Evolutionary conservation across 2,113 vertebrate genomes (phyloP).

Genomic region (Leptobrachium leishanense): DNA sequence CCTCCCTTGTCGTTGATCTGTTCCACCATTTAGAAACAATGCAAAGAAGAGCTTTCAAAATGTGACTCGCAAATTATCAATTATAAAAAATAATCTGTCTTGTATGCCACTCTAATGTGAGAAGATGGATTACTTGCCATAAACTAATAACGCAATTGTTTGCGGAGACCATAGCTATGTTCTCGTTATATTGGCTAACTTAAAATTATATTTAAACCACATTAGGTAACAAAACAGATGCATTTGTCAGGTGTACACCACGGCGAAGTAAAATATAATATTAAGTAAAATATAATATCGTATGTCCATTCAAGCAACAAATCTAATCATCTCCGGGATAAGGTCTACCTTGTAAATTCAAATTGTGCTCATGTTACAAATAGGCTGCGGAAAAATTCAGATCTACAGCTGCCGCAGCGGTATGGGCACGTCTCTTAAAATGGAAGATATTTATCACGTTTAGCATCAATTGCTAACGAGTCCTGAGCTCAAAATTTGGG

Average conservation of each 20-base stretch:
- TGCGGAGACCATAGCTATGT: conserved; percentile 65
- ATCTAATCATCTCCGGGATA: conserved; percentile 44
- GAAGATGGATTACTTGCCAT: conserved; percentile 74
- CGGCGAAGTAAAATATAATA: conserved; percentile 51
- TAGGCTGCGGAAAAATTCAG: background rate
- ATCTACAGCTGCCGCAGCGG: background rate
- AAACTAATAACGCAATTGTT: conserved; percentile 70
- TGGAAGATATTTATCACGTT: background rate
- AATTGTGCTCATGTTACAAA: background rate
- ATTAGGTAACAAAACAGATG: conserved; percentile 61
- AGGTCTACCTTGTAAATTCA: background rate
- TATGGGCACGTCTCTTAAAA: background rate
- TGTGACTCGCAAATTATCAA: conserved; percentile 70
- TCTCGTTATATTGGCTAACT: conserved; percentile 58
- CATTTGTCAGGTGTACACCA: conserved; percentile 55
- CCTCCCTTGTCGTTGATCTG: conserved; percentile 49
- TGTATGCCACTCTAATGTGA: conserved; percentile 62
- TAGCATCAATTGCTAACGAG: no score
- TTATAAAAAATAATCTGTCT: conserved; percentile 70
- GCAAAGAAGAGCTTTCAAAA: conserved; percentile 69
- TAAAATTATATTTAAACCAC: conserved; percentile 67
- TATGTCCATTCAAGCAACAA: conserved; percentile 50
- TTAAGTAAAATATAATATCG: conserved; percentile 38
- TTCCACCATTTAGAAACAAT: conserved; percentile 64
- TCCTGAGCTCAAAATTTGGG: no score